These are phyloP conservation scores for Eonycteris spelaea DNA, from an alignment of 2,113 vertebrate genomes.

Conservation along the genomic window DNA sequence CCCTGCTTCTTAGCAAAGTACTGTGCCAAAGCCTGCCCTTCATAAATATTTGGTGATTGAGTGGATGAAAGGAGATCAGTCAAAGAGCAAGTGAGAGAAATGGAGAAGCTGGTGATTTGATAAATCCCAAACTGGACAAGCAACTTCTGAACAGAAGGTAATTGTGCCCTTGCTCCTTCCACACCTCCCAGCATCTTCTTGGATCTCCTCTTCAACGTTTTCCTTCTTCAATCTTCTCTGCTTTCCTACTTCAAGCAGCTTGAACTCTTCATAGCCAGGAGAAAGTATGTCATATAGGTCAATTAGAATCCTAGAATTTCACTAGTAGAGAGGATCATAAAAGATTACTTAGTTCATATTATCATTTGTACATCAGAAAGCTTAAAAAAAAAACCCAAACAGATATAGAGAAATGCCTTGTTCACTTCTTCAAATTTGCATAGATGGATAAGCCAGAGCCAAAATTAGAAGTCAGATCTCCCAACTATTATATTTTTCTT, in stretches of 20 bases:
- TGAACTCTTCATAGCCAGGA: background rate
- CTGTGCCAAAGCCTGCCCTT: background rate
- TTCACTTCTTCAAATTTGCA: background rate
- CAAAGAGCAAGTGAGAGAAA: background rate
- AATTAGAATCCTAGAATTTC: background rate
- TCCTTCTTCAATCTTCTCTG: background rate
- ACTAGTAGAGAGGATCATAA: background rate
- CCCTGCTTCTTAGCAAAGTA: background rate
- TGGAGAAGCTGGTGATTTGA: background rate
- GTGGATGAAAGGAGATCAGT: background rate
- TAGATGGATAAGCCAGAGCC: background rate
- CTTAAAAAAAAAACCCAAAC: background rate
- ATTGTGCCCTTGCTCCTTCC: background rate
- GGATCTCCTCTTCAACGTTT: background rate
- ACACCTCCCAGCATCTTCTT: background rate
- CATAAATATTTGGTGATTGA: background rate
- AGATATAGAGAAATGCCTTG: background rate
- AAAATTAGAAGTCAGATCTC: background rate
- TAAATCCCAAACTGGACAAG: background rate
- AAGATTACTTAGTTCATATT: background rate
- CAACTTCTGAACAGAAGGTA: background rate
- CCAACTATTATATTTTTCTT: background rate
- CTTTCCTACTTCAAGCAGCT: background rate
- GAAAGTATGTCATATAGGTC: background rate
- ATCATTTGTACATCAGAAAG: background rate